A percentile compares a stretch with the other conserved stretches of the same genome.
phyloP scores from a whole-genome alignment of 2,888 invertebrate species.

The Elegia similella region DNA sequence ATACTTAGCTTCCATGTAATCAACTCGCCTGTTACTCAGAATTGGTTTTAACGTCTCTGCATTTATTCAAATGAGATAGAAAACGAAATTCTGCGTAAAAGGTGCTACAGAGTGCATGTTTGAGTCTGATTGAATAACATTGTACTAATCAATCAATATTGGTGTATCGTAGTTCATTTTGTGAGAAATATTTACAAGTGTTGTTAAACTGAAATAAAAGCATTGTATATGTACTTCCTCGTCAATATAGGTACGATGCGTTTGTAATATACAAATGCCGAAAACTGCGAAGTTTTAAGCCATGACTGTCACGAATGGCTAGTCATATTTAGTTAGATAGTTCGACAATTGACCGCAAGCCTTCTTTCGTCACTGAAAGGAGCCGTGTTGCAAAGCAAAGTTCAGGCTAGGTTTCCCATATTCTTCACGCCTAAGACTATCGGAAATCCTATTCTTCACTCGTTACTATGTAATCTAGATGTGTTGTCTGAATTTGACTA shows the following conservation, averaged over 20 bases:
- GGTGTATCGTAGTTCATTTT: slow-evolving; percentile 29
- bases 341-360: slow-evolving; percentile 44
- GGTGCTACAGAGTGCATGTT: slow-evolving; percentile 39
- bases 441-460: slow-evolving; percentile 58
- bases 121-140: slow-evolving; percentile 33
- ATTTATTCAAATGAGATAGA: slow-evolving; percentile 74
- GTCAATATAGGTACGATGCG: neutral
- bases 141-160: slow-evolving; percentile 41
- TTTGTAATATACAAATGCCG: slow-evolving; percentile 22
- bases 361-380: slow-evolving; percentile 68
- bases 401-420: slow-evolving; percentile 61
- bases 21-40: slow-evolving; percentile 52
- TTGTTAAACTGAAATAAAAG: slow-evolving; percentile 2
- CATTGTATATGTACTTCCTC: neutral
- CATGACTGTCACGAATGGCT: slow-evolving; percentile 50
- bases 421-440: slow-evolving; percentile 66
- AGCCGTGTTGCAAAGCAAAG: slow-evolving; percentile 55
- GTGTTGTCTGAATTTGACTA: slow-evolving; percentile 36
- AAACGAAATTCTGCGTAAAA: slow-evolving; percentile 50
- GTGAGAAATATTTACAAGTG: slow-evolving; percentile 21
- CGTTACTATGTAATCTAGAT: slow-evolving; percentile 38
- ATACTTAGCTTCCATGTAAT: slow-evolving; percentile 22
- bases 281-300: slow-evolving; percentile 38
- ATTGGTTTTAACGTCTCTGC: slow-evolving; percentile 67
- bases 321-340: slow-evolving; percentile 42